Percentiles rank a stretch among this genome's conserved stretches.
Evolutionary conservation across 1,140 invertebrate species (phyloP).

Genomic region (Leptopilina clavipes): DNA sequence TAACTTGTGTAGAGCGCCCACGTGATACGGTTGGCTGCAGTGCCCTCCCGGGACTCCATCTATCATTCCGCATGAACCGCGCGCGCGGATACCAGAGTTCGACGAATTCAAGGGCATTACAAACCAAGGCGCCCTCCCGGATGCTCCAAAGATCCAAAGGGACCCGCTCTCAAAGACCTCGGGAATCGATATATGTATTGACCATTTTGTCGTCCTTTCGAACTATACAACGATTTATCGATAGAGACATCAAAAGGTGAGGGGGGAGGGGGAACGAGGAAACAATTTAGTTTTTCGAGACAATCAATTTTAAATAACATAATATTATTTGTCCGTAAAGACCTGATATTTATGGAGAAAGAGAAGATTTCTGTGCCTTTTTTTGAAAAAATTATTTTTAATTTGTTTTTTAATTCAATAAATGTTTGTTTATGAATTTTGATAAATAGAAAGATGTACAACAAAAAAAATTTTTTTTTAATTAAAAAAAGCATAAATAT

Average conservation of each 20-base stretch:
- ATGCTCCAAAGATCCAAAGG: conserved; percentile 27
- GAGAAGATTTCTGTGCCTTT: too few species aligned
- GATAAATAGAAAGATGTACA: too few species aligned
- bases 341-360: too few species aligned
- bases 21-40: conserved; percentile 42
- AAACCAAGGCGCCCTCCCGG: conserved; percentile 17
- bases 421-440: too few species aligned
- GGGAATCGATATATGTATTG: conserved; percentile 1
- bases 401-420: too few species aligned
- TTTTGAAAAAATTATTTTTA: too few species aligned
- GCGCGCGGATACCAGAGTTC: conserved; percentile 33
- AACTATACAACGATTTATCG: conserved; percentile 23
- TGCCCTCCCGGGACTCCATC: conserved; percentile 39
- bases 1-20: conserved; percentile 26
- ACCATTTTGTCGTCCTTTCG: conserved; percentile 31
- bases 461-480: too few species aligned
- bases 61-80: conserved; percentile 44
- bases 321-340: too few species aligned
- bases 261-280: background rate
- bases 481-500: too few species aligned
- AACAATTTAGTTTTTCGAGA: too few species aligned
- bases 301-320: too few species aligned
- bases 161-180: conserved; percentile 30
- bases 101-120: conserved; percentile 38
- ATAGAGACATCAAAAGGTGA: background rate